Conservation (phyloP, 2,113 vertebrate species). For the Hippocampus abdominalis region DNA sequence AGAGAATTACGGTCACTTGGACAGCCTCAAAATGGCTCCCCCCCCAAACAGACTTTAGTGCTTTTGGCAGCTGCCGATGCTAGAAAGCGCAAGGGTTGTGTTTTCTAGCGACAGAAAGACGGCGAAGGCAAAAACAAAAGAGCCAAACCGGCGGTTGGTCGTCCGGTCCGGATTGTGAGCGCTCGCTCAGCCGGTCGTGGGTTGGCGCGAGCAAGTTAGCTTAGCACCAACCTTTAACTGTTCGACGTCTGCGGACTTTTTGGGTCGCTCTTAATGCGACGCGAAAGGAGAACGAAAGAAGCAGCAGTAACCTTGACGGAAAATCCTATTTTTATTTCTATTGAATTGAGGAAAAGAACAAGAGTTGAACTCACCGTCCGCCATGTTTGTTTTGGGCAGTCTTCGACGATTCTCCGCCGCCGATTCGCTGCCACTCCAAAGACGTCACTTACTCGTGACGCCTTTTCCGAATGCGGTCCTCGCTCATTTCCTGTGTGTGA, state of each 20-base stretch:
- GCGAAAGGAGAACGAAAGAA: neutral
- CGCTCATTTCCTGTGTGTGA: neutral
- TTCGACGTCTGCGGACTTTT: neutral
- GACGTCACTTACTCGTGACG: constrained; percentile 1
- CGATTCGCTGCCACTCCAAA: neutral
- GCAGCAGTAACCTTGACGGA: neutral
- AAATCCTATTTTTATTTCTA: neutral
- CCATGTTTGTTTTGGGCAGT: constrained; percentile 76
- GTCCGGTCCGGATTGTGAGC: too few species aligned
- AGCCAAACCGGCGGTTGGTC: too few species aligned
- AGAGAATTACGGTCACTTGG: neutral
- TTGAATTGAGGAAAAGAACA: neutral
- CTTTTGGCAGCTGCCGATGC: neutral
- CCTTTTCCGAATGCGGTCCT: too few species aligned
- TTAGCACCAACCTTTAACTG: constrained; percentile 19
- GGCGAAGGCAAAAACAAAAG: too few species aligned
- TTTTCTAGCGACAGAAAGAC: neutral
- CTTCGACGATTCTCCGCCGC: neutral
- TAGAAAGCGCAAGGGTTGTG: neutral
- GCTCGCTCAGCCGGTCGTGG: too few species aligned
- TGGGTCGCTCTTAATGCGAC: accelerated
- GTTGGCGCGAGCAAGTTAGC: constrained; percentile 21
- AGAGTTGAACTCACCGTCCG: constrained; percentile 72
- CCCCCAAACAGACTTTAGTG: neutral
- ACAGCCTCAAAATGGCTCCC: neutral